These are phyloP conservation scores for Pantala flavescens DNA, from an alignment of 1,140 invertebrate species.

Conservation along the genomic window DNA sequence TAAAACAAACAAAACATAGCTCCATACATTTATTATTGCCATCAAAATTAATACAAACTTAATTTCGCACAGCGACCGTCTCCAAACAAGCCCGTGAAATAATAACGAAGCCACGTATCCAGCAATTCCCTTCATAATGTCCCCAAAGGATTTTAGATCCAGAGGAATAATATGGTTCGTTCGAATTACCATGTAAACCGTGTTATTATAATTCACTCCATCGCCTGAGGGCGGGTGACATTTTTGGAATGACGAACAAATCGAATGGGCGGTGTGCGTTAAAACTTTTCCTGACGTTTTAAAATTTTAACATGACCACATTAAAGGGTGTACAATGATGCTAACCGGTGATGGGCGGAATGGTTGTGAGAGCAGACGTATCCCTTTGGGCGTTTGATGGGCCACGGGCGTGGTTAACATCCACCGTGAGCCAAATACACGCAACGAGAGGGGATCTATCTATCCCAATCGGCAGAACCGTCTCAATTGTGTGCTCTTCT, in stretches of 20 bases:
- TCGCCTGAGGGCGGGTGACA: background rate
- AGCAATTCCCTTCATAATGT: too few relatives aligned
- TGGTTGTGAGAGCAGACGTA: background rate
- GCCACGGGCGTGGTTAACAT: slow-evolving; percentile 2
- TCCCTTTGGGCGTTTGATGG: background rate
- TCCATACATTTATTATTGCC: too few relatives aligned
- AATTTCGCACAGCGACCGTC: too few relatives aligned
- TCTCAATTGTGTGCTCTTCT: background rate
- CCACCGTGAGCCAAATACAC: background rate
- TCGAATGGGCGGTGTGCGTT: background rate
- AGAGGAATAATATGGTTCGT: background rate
- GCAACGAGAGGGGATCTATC: background rate
- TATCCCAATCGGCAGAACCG: background rate
- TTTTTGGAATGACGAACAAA: background rate
- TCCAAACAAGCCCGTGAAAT: too few relatives aligned
- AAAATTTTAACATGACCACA: slow-evolving; percentile 4
- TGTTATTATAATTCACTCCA: background rate
- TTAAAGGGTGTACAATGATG: background rate
- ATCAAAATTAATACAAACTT: too few relatives aligned
- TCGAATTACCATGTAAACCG: background rate
- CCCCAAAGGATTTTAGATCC: too few relatives aligned
- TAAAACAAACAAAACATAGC: too few relatives aligned
- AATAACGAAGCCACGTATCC: too few relatives aligned
- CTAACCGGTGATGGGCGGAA: background rate
- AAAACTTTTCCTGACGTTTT: background rate